Conservation (phyloP, 2,797 vertebrate species). For the Oreochromis grahami region DNA sequence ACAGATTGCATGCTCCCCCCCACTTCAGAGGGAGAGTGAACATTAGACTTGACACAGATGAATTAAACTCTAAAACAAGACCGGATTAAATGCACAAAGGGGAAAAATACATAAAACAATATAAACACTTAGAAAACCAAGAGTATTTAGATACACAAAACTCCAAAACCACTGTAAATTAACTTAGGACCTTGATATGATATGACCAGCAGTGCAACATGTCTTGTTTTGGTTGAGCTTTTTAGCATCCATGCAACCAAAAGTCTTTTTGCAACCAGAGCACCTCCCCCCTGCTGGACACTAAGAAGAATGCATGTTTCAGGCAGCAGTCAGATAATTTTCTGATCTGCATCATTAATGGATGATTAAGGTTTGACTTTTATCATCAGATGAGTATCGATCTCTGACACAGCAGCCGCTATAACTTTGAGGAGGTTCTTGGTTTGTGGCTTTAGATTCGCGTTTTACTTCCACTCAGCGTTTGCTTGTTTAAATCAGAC, state of each 20-base stretch:
- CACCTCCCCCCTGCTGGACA: background rate
- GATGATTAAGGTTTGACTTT: background rate
- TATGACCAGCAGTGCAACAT: background rate
- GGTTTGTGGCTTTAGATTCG: background rate
- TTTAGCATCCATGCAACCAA: background rate
- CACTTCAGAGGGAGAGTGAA: background rate
- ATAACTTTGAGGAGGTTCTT: background rate
- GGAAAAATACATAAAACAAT: background rate
- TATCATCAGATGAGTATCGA: background rate
- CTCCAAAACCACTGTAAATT: background rate
- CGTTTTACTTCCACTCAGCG: background rate
- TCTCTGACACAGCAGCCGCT: background rate
- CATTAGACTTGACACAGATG: background rate
- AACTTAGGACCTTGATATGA: background rate
- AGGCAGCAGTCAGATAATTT: background rate
- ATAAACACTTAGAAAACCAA: background rate
- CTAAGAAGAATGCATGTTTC: background rate
- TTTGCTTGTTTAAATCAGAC: constrained; percentile 29
- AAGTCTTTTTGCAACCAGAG: background rate
- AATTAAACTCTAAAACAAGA: background rate
- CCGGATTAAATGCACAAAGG: background rate
- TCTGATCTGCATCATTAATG: background rate
- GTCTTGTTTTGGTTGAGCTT: background rate
- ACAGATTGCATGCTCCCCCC: background rate
- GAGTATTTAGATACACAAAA: background rate